A percentile compares a stretch with the other conserved stretches of the same genome.
These are phyloP conservation scores for Chloromyia formosa DNA, from an alignment of 2,888 invertebrate species.

Conservation along the genomic window DNA sequence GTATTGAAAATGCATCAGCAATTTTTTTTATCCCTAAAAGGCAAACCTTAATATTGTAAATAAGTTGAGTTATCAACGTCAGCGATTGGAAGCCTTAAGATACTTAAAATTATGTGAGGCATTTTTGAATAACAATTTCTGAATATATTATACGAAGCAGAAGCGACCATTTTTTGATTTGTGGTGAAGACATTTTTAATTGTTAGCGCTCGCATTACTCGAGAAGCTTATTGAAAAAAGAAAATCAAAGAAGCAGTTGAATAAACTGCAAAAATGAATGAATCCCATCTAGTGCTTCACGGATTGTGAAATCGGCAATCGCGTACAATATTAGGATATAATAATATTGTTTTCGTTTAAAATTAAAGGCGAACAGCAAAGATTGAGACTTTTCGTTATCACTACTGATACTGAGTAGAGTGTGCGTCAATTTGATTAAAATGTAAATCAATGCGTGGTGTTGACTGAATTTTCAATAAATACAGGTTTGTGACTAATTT, in stretches of 20 bases:
- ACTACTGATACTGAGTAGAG: background rate
- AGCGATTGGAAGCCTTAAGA: too few relatives aligned
- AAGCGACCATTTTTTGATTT: background rate
- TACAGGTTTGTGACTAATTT: too few relatives aligned
- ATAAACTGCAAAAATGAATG: conserved; percentile 17
- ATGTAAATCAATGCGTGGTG: background rate
- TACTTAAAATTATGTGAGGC: too few relatives aligned
- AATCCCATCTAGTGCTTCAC: conserved; percentile 12
- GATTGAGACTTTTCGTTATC: conserved; percentile 45
- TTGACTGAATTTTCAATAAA: background rate
- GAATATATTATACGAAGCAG: background rate
- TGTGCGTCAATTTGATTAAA: background rate
- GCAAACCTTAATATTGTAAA: too few relatives aligned
- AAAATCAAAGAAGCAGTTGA: background rate
- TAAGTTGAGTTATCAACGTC: too few relatives aligned
- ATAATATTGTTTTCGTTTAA: conserved; percentile 38
- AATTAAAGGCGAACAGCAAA: conserved; percentile 49
- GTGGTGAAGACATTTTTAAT: background rate
- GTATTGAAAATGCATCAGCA: too few relatives aligned
- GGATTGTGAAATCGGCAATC: conserved; percentile 45
- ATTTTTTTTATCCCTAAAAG: too few relatives aligned
- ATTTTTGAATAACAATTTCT: too few relatives aligned
- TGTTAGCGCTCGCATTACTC: background rate
- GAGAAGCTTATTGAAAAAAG: background rate
- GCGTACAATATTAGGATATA: conserved; percentile 17